Conservation (phyloP, 2,113 vertebrate genomes). For the Rhegmatorhina hoffmannsi region DNA sequence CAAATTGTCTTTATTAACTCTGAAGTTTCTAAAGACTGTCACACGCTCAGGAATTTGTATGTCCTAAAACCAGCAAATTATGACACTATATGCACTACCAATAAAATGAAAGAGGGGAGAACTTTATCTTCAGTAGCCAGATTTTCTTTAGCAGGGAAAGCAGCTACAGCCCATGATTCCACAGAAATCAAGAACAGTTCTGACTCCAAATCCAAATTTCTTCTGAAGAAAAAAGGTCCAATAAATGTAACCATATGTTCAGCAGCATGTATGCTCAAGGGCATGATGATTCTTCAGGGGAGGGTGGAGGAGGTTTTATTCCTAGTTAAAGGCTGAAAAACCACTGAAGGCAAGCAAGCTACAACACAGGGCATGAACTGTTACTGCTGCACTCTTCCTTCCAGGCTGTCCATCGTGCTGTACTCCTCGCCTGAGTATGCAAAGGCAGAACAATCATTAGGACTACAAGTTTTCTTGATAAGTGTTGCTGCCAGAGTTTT, state of each 20-base stretch:
- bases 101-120: neutral
- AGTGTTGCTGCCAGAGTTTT: neutral
- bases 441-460: neutral
- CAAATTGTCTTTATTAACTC: neutral
- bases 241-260: neutral
- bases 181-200: neutral
- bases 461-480: neutral
- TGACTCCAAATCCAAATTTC: neutral
- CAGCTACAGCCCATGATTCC: neutral
- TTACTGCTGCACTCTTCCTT: neutral
- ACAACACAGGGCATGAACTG: neutral
- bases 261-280: accelerated
- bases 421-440: neutral
- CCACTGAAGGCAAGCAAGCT: neutral
- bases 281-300: neutral
- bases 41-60: neutral
- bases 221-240: neutral
- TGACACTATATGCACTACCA: neutral
- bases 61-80: neutral
- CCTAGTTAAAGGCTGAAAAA: neutral
- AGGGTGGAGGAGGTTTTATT: neutral
- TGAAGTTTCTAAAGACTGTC: neutral
- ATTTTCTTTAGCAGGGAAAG: neutral
- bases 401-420: neutral
- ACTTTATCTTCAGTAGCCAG: neutral